Percentiles rank a stretch among this genome's conserved stretches.
Evolutionary conservation across 2,888 invertebrate genomes (phyloP).

Genomic region (Pseudanteris insignis): DNA sequence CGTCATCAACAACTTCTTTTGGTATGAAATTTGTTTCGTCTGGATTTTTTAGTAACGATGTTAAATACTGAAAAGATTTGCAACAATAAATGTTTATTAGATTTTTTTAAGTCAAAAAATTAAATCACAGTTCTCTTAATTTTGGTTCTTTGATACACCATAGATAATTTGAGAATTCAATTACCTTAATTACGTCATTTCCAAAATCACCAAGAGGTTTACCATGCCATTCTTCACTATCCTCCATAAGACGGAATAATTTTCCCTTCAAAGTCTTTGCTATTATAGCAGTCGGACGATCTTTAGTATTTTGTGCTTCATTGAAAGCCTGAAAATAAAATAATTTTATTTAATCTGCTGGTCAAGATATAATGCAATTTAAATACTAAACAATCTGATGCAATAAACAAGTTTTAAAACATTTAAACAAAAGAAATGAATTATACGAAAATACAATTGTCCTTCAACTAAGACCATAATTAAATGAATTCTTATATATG

Average conservation of each 20-base stretch:
- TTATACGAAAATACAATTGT: too few species aligned
- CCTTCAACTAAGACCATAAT: too few species aligned
- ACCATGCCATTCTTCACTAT: conserved; percentile 97
- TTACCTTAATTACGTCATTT: not conserved
- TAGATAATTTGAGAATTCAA: too few species aligned
- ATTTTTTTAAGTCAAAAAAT: too few species aligned
- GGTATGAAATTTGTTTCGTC: conserved; percentile 73
- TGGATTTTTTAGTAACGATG: conserved; percentile 74
- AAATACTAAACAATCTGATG: not conserved
- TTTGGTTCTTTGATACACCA: too few species aligned
- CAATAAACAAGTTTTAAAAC: conserved; percentile 9
- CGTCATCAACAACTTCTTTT: too few species aligned
- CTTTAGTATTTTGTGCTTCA: conserved; percentile 77
- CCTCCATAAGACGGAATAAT: conserved; percentile 89
- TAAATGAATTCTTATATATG: too few species aligned
- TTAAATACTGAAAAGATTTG: conserved; percentile 72
- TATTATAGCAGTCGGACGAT: conserved; percentile 90
- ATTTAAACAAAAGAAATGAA: conserved; percentile 1
- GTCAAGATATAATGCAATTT: too few species aligned
- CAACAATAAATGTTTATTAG: too few species aligned
- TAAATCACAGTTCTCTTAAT: too few species aligned
- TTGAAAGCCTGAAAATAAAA: conserved; percentile 78
- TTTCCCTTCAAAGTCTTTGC: conserved; percentile 97
- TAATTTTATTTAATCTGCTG: conserved; percentile 2
- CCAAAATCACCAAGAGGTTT: conserved; percentile 83